phyloP scores from a whole-genome alignment of 1,140 invertebrate species.

The Eulimnadia texana region DNA sequence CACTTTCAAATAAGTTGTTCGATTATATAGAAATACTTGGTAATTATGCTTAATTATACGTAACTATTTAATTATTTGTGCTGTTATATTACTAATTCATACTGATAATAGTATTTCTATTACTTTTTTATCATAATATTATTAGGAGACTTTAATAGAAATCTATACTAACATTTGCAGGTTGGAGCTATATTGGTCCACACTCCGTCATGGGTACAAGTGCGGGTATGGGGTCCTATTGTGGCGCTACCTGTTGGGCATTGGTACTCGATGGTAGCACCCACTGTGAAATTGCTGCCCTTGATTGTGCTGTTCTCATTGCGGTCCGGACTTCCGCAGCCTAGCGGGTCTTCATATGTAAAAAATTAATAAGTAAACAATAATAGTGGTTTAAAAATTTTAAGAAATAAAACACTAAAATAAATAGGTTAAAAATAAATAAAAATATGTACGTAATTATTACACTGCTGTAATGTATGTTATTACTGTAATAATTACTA shows the following conservation, averaged over 20 bases:
- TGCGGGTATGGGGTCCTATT: slow-evolving; percentile 49
- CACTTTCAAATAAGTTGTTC: too few relatives aligned
- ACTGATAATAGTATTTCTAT: too few relatives aligned
- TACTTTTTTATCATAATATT: too few relatives aligned
- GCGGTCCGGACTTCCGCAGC: slow-evolving; percentile 74
- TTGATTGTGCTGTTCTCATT: slow-evolving; percentile 65
- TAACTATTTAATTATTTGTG: too few relatives aligned
- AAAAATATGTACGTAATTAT: too few relatives aligned
- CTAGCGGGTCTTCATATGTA: slow-evolving; percentile 49
- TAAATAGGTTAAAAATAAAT: not conserved
- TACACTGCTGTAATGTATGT: too few relatives aligned
- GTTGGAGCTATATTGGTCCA: slow-evolving; percentile 63
- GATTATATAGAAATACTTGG: too few relatives aligned
- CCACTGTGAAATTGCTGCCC: slow-evolving; percentile 50
- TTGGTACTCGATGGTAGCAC: slow-evolving; percentile 51
- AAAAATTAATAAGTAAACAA: not conserved
- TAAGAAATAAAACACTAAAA: not conserved
- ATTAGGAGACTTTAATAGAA: too few relatives aligned
- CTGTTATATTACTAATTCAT: too few relatives aligned
- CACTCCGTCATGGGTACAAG: slow-evolving; percentile 54
- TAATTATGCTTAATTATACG: too few relatives aligned
- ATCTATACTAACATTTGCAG: slow-evolving; percentile 77
- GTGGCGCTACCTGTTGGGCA: slow-evolving; percentile 73
- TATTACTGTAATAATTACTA: too few relatives aligned
- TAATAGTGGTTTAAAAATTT: not conserved